Conservation (phyloP, 2,888 invertebrate species). For the Napeogenes inachia region DNA sequence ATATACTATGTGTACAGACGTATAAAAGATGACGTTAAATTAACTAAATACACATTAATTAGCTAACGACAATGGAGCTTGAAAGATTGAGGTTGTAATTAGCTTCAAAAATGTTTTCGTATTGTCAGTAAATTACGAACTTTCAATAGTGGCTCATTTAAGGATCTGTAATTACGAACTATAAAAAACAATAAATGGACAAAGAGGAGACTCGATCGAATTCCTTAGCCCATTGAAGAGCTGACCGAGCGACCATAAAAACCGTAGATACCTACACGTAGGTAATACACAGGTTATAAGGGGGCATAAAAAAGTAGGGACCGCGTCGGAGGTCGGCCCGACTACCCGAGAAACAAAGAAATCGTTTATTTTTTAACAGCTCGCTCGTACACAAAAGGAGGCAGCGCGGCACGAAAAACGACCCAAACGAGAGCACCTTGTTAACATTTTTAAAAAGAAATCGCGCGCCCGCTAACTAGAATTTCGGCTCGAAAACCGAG, state of each 20-base stretch:
- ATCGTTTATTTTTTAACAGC: constrained; percentile 78
- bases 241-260: constrained; percentile 75
- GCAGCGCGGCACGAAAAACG: constrained; percentile 72
- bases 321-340: constrained; percentile 76
- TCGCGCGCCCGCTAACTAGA: constrained; percentile 74
- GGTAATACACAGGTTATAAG: constrained; percentile 77
- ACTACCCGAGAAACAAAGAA: constrained; percentile 77
- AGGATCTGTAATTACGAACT: constrained; percentile 39
- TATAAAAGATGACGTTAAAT: background rate
- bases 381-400: constrained; percentile 75
- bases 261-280: constrained; percentile 77
- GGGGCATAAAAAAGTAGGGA: constrained; percentile 75
- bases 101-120: constrained; percentile 25
- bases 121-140: constrained; percentile 29
- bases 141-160: constrained; percentile 37
- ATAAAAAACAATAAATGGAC: constrained; percentile 44
- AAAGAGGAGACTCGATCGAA: constrained; percentile 75
- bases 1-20: background rate
- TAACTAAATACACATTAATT: constrained; percentile 14
- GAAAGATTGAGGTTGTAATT: constrained; percentile 23
- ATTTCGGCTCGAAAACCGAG: constrained; percentile 75
- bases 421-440: constrained; percentile 74
- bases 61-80: constrained; percentile 17
- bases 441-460: constrained; percentile 77
- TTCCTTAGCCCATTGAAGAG: constrained; percentile 77